phyloP scores from a whole-genome alignment of 2,797 vertebrate species.

The Lacerta agilis region DNA sequence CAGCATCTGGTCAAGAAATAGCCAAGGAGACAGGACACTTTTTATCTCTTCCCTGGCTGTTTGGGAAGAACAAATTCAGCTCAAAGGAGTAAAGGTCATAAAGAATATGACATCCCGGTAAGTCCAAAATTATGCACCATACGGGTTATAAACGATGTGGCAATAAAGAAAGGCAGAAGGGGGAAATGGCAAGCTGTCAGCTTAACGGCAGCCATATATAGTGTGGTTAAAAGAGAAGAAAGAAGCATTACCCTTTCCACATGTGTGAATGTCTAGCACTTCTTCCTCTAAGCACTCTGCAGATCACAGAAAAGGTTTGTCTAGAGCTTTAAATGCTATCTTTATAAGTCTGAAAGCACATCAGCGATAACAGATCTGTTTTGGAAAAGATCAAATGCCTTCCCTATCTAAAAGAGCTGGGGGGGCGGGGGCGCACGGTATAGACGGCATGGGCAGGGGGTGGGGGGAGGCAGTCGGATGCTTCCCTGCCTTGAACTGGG shows the following conservation, averaged over 20 bases:
- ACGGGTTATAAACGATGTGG: conserved; percentile 21
- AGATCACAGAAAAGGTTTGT: not conserved
- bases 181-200: conserved; percentile 14
- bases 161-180: conserved; percentile 10
- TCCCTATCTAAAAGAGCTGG: conserved; percentile 11
- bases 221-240: conserved; percentile 26
- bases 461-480: not conserved
- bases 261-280: conserved; percentile 30
- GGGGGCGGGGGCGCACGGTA: too few species aligned
- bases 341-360: conserved; percentile 38
- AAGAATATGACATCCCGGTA: conserved; percentile 17
- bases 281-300: conserved; percentile 10
- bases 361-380: conserved; percentile 34
- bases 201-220: conserved; percentile 36
- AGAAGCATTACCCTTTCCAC: conserved; percentile 18
- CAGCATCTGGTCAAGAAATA: conserved; percentile 21
- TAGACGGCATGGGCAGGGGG: too few species aligned
- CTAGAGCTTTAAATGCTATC: conserved; percentile 2
- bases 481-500: conserved; percentile 14
- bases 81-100: conserved; percentile 39
- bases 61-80: conserved; percentile 24
- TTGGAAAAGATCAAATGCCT: conserved; percentile 6
- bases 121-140: conserved; percentile 9
- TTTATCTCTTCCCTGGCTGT: not conserved
- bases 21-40: not conserved